These are phyloP conservation scores for Pseudomugil gertrudae DNA, from an alignment of 2,797 vertebrate species.

Conservation along the genomic window DNA sequence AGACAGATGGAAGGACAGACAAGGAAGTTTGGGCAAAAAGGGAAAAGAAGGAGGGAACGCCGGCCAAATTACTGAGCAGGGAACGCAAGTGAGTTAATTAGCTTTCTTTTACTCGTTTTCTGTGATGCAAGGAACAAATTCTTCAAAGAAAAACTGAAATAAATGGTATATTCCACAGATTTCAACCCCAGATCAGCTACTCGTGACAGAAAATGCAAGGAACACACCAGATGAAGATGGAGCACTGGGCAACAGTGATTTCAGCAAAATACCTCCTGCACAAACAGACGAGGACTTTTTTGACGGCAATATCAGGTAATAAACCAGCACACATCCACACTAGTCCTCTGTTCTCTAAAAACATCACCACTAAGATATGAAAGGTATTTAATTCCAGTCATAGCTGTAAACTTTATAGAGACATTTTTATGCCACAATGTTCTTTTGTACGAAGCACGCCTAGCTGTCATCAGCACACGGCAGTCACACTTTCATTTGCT, in stretches of 20 bases:
- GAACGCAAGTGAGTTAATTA: conserved; percentile 49
- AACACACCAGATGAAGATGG: conserved; percentile 24
- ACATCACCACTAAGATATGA: conserved; percentile 37
- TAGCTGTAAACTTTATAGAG: not conserved
- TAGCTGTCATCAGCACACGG: conserved; percentile 25
- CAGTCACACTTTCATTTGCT: not conserved
- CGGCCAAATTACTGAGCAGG: conserved; percentile 14
- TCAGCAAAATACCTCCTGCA: conserved; percentile 17
- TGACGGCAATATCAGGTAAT: conserved; percentile 59
- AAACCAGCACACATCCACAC: not conserved
- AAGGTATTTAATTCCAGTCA: conserved; percentile 45
- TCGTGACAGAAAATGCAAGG: conserved; percentile 16
- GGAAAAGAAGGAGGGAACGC: conserved; percentile 22
- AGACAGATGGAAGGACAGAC: conserved; percentile 69
- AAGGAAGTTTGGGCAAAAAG: conserved; percentile 48
- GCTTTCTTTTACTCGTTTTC: not conserved
- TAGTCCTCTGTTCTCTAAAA: not conserved
- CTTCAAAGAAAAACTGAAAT: not conserved
- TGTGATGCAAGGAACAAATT: not conserved
- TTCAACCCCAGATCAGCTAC: conserved; percentile 41
- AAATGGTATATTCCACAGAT: conserved; percentile 28
- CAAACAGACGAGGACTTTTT: conserved; percentile 20
- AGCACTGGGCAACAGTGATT: conserved; percentile 30
- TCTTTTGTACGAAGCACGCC: conserved; percentile 33
- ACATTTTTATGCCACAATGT: conserved; percentile 1